phyloP scores from a whole-genome alignment of 2,797 vertebrate genomes.

The Gastrophryne carolinensis region DNA sequence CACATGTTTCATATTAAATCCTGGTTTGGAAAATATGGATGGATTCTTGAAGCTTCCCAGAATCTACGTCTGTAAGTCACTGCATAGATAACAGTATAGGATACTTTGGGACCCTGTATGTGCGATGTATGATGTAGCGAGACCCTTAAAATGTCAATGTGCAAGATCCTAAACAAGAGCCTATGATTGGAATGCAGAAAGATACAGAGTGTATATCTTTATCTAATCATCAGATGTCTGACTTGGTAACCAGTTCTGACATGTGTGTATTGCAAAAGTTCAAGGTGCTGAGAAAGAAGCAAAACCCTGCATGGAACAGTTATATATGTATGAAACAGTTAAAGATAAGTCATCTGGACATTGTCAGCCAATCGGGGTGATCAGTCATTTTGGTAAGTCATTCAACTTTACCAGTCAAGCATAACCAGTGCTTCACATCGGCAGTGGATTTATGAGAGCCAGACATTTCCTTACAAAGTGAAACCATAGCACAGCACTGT shows the following conservation, averaged over 20 bases:
- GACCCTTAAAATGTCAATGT: conserved; percentile 15
- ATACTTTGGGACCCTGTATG: conserved; percentile 2
- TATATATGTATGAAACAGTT: neutral
- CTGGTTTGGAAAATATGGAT: conserved; percentile 5
- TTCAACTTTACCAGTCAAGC: neutral
- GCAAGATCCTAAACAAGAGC: conserved; percentile 18
- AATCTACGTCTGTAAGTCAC: conserved; percentile 22
- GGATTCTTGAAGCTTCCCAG: conserved; percentile 12
- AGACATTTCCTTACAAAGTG: neutral
- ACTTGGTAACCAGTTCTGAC: conserved; percentile 1
- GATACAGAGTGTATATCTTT: conserved; percentile 22
- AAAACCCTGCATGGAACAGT: neutral
- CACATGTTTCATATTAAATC: conserved; percentile 27
- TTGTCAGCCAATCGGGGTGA: neutral
- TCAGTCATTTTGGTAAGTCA: neutral
- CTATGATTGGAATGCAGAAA: conserved; percentile 33
- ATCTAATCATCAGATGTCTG: conserved; percentile 29
- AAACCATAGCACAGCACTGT: neutral
- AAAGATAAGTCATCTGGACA: neutral
- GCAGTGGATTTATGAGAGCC: neutral
- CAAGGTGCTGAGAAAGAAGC: neutral
- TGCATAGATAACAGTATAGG: neutral
- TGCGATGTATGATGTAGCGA: neutral
- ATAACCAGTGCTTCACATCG: neutral
- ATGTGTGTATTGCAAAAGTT: neutral